phyloP scores from a whole-genome alignment of 2,888 invertebrate species.

The Cryptops parisi region DNA sequence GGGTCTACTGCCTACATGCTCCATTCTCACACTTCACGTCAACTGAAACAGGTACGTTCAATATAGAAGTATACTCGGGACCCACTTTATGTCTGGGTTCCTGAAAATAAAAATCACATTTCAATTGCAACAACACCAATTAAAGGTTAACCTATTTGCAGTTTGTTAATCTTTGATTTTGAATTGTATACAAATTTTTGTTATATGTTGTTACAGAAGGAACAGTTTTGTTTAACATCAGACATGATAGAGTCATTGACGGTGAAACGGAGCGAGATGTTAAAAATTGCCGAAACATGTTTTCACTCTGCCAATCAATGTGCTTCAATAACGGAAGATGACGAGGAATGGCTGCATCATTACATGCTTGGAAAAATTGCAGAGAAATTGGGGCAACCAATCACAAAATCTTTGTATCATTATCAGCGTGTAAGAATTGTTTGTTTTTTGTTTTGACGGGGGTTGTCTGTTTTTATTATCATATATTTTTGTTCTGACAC shows the following conservation, averaged over 20 bases:
- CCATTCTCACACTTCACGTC: conserved; percentile 75
- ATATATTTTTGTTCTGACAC: not conserved
- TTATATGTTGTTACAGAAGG: conserved; percentile 12
- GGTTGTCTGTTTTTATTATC: too few relatives aligned
- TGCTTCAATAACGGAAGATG: conserved; percentile 41
- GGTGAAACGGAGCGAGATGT: conserved; percentile 59
- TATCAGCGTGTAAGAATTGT: conserved; percentile 47
- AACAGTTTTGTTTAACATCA: conserved; percentile 30
- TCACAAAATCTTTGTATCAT: conserved; percentile 57
- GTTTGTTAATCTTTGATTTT: too few relatives aligned
- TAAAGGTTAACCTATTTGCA: too few relatives aligned
- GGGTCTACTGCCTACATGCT: conserved; percentile 80
- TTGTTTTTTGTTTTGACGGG: not conserved
- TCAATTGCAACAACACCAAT: too few relatives aligned
- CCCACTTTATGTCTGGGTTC: too few relatives aligned
- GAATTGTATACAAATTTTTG: not conserved
- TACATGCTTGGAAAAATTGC: conserved; percentile 93
- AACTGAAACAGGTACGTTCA: conserved; percentile 53
- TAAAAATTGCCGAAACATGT: conserved; percentile 61
- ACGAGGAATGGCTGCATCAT: conserved; percentile 82
- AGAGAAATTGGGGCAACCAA: conserved; percentile 65
- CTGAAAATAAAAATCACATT: too few relatives aligned
- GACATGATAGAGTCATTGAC: conserved; percentile 47
- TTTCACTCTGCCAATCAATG: conserved; percentile 40
- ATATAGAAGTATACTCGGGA: too few relatives aligned